Evolutionary conservation across 2,888 invertebrate species (phyloP).

Genomic region (Tiliacea citrago): DNA sequence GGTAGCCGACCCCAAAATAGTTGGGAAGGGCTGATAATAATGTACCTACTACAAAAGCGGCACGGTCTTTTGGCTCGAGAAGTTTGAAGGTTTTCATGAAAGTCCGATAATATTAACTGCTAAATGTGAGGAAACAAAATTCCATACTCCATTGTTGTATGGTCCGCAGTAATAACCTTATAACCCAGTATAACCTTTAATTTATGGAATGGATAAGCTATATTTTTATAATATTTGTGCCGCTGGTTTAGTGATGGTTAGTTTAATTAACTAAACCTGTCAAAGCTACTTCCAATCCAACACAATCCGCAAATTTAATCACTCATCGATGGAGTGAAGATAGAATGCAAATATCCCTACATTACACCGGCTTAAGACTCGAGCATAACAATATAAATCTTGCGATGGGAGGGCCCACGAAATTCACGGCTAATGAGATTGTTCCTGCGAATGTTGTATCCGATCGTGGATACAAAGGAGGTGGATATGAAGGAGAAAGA

Average conservation of each 20-base stretch:
- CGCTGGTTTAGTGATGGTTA: too few relatives aligned
- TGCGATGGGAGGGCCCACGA: constrained; percentile 69
- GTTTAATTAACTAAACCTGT: neutral
- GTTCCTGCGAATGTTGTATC: constrained; percentile 71
- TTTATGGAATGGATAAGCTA: neutral
- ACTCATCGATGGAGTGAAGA: constrained; percentile 46
- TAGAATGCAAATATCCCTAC: constrained; percentile 61
- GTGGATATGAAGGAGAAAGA: constrained; percentile 24
- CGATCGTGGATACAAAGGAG: too few relatives aligned
- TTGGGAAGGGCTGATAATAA: too few relatives aligned
- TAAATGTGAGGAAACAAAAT: neutral
- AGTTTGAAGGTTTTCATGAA: neutral
- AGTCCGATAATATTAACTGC: neutral
- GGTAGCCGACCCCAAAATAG: too few relatives aligned
- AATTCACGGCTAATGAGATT: constrained; percentile 80
- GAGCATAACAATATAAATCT: constrained; percentile 72
- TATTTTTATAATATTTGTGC: too few relatives aligned
- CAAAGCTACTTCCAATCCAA: neutral
- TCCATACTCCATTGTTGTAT: neutral
- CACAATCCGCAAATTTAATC: constrained; percentile 35
- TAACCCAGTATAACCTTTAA: too few relatives aligned
- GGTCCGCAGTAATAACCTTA: neutral
- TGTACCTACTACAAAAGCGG: neutral
- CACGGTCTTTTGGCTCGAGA: neutral
- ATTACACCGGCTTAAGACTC: constrained; percentile 58